These are phyloP conservation scores for Hypomecis atomaria DNA, from an alignment of 2,888 invertebrate species.

Conservation along the genomic window DNA sequence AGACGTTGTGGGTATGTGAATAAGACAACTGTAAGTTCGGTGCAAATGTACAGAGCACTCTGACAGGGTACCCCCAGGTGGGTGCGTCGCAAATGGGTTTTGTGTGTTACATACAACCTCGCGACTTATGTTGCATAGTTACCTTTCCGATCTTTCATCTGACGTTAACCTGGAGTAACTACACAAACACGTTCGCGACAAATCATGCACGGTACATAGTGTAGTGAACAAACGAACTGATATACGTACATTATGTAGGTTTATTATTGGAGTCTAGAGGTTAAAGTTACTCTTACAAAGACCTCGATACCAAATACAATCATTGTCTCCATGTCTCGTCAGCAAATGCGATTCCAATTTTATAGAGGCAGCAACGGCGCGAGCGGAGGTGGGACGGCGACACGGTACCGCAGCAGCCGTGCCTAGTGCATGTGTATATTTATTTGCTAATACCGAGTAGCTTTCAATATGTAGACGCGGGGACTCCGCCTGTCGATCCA, in stretches of 20 bases:
- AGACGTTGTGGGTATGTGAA: conserved; percentile 21
- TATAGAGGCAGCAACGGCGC: conserved; percentile 67
- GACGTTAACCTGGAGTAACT: conserved; percentile 38
- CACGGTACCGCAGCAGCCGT: conserved; percentile 48
- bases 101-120: conserved; percentile 59
- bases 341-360: conserved; percentile 81
- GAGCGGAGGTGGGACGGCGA: conserved; percentile 60
- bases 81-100: conserved; percentile 71
- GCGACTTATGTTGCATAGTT: conserved; percentile 49
- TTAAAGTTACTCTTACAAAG: background rate
- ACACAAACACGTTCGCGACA: conserved; percentile 27
- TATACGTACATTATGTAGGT: background rate
- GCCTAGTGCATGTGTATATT: conserved; percentile 76
- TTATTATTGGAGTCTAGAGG: background rate
- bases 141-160: conserved; percentile 43
- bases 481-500: conserved; percentile 80
- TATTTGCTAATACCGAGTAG: conserved; percentile 82
- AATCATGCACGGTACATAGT: conserved; percentile 24
- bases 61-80: conserved; percentile 58
- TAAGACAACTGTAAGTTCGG: conserved; percentile 39
- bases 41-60: conserved; percentile 40
- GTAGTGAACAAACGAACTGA: conserved; percentile 14
- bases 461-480: conserved; percentile 82
- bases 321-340: conserved; percentile 62
- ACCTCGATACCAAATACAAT: conserved; percentile 57